Conservation (phyloP, 2,888 invertebrate genomes). For the Dryobotodes eremita region DNA sequence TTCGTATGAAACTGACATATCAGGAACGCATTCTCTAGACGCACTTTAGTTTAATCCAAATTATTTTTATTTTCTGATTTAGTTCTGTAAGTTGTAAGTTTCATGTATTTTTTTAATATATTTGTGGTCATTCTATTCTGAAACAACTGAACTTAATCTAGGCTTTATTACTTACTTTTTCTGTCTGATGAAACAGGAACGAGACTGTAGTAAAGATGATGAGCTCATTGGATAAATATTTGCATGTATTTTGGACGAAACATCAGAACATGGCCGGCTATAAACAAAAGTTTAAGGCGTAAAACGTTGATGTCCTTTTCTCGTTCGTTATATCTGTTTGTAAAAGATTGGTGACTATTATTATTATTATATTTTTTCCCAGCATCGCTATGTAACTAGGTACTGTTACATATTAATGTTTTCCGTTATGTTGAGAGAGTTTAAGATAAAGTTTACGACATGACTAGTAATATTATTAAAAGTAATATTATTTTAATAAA, state of each 20-base stretch:
- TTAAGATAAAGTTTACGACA: slow-evolving; percentile 33
- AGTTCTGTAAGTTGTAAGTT: slow-evolving; percentile 12
- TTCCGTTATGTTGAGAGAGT: slow-evolving; percentile 36
- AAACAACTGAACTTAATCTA: neutral
- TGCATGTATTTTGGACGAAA: neutral
- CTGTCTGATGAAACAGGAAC: neutral
- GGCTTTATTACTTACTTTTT: neutral
- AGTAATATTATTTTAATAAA: slow-evolving; percentile 37
- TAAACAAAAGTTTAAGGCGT: neutral
- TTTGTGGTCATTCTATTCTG: slow-evolving; percentile 18
- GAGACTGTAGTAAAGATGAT: slow-evolving; percentile 6
- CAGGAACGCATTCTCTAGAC: neutral
- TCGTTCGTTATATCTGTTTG: slow-evolving; percentile 2
- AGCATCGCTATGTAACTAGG: slow-evolving; percentile 2
- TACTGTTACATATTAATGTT: slow-evolving; percentile 26
- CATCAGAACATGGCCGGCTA: neutral
- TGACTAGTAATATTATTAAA: slow-evolving; percentile 34
- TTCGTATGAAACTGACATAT: neutral
- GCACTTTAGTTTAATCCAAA: neutral
- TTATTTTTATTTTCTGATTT: slow-evolving; percentile 17
- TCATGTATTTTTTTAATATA: slow-evolving; percentile 8
- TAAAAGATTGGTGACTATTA: slow-evolving; percentile 7
- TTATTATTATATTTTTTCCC: slow-evolving; percentile 16
- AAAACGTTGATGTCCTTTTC: neutral
- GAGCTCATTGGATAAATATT: neutral